Conservation (phyloP, 2,888 invertebrate species). For the Dasypogon diadema region DNA sequence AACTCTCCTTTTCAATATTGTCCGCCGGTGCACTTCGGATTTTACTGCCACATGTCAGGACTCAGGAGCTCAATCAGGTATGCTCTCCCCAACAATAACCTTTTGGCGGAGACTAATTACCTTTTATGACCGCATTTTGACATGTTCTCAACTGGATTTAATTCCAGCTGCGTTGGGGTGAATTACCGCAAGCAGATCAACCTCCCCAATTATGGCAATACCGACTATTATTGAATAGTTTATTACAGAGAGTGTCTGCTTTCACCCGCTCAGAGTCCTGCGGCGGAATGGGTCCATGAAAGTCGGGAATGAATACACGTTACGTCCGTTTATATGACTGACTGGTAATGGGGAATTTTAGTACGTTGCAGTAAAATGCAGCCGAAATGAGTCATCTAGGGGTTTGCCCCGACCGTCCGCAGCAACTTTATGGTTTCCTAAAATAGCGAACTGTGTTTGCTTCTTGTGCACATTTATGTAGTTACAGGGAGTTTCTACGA, state of each 20-base stretch:
- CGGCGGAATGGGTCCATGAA: constrained; percentile 5
- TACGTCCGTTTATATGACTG: constrained; percentile 23
- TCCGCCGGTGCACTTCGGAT: not conserved
- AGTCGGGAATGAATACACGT: constrained; percentile 30
- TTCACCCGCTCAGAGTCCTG: not conserved
- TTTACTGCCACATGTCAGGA: not conserved
- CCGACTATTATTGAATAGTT: constrained; percentile 39
- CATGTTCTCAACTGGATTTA: constrained; percentile 42
- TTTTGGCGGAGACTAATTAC: constrained; percentile 44
- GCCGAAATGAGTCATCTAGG: constrained; percentile 37
- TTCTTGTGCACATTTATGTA: not conserved
- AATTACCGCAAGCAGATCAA: not conserved
- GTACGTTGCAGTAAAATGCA: constrained; percentile 38
- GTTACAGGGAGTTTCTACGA: not conserved
- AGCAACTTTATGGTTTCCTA: not conserved
- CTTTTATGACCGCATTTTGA: constrained; percentile 50
- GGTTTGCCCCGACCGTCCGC: not conserved
- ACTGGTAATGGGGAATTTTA: constrained; percentile 46
- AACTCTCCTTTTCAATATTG: constrained; percentile 40
- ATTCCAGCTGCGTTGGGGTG: not conserved
- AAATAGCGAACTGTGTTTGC: not conserved
- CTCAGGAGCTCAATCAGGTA: not conserved
- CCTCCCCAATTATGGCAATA: constrained; percentile 3
- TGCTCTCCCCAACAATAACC: constrained; percentile 10
- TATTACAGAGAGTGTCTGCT: constrained; percentile 8